phyloP scores from a whole-genome alignment of 2,888 invertebrate species.

The Orthonevra nobilis region DNA sequence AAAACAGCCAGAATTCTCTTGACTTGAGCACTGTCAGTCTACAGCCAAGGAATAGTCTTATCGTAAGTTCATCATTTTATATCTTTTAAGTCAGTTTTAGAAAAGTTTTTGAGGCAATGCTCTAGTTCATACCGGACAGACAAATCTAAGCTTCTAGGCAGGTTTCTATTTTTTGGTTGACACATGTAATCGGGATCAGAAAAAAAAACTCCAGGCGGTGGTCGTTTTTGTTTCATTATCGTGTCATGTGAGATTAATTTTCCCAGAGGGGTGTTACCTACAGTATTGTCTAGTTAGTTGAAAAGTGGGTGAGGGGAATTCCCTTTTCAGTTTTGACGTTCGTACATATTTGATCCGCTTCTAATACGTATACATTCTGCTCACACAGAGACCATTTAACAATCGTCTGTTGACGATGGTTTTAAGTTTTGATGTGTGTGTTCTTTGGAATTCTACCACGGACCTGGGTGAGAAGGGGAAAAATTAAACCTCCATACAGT shows the following conservation, averaged over 20 bases:
- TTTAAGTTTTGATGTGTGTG: no score
- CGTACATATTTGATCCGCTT: no score
- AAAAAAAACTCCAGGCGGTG: slow-evolving; percentile 20
- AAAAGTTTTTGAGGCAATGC: no score
- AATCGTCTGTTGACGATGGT: no score
- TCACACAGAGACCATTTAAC: no score
- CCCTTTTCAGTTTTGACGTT: slow-evolving; percentile 6
- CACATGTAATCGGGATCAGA: neutral
- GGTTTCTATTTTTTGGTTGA: slow-evolving; percentile 29
- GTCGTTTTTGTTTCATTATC: slow-evolving; percentile 36
- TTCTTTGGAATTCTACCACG: slow-evolving; percentile 11
- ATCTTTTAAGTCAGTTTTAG: no score
- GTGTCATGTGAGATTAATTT: slow-evolving; percentile 26
- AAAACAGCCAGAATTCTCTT: slow-evolving; percentile 60
- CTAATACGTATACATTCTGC: no score
- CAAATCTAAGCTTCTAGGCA: no score
- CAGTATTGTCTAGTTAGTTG: no score
- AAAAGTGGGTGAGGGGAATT: slow-evolving; percentile 13
- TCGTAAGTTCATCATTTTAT: slow-evolving; percentile 45
- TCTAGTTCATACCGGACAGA: no score
- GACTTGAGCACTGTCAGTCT: slow-evolving; percentile 44
- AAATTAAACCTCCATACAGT: neutral
- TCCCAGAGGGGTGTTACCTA: no score
- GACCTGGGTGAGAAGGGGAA: neutral
- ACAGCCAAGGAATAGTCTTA: slow-evolving; percentile 64